phyloP scores from a whole-genome alignment of 2,888 invertebrate genomes.

The Ashinkailepas kermadecensis region DNA sequence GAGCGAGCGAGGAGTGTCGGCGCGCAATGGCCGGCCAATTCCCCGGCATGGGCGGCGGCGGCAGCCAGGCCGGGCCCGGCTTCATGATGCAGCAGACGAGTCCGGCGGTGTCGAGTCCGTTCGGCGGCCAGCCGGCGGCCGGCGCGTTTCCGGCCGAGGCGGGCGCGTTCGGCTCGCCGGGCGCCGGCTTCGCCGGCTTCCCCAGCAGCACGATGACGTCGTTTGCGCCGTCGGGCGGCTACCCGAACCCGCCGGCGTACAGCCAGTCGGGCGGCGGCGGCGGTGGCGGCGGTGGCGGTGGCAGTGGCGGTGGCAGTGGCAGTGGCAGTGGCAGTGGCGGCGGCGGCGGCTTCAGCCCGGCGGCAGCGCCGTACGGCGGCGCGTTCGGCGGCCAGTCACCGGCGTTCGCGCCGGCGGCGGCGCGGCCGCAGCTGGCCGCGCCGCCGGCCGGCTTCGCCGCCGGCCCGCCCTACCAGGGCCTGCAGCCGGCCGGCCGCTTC shows the following conservation, averaged over 20 bases:
- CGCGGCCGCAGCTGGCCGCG: not conserved
- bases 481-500: not conserved
- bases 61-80: not conserved
- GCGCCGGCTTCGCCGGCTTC: not conserved
- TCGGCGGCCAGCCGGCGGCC: not conserved
- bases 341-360: not conserved
- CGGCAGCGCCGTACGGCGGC: not conserved
- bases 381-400: constrained; percentile 7
- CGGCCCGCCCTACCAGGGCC: not conserved
- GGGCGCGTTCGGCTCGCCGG: not conserved
- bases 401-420: not conserved
- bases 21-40: not conserved
- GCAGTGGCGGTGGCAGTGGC: too few relatives aligned
- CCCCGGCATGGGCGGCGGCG: not conserved
- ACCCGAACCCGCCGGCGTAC: constrained; percentile 16
- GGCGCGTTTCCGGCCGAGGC: not conserved
- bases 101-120: not conserved
- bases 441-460: not conserved
- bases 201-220: not conserved
- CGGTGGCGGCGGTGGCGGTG: too few relatives aligned
- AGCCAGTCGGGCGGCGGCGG: not conserved
- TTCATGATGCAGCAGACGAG: not conserved
- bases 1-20: too few relatives aligned
- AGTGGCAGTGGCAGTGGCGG: too few relatives aligned
- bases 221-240: not conserved